phyloP scores from a whole-genome alignment of 2,797 vertebrate species.

The Tenualosa ilisha region DNA sequence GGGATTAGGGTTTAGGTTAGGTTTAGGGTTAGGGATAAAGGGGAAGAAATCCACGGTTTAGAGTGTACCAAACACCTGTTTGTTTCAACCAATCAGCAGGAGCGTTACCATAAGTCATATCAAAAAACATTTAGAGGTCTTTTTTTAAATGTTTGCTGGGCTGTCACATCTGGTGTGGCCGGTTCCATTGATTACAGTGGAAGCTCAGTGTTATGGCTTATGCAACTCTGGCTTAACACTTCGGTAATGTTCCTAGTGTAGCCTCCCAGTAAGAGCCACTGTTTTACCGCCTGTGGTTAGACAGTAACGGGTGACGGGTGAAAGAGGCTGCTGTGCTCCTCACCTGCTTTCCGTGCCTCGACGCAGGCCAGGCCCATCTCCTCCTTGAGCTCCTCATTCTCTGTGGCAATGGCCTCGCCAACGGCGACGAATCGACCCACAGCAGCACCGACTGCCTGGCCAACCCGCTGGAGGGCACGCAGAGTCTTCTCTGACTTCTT shows the following conservation, averaged over 20 bases:
- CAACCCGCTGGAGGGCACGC: slow-evolving; percentile 90
- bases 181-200: too few species aligned
- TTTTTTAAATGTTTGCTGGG: too few species aligned
- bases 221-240: too few species aligned
- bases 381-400: slow-evolving; percentile 94
- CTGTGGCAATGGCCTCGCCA: slow-evolving; percentile 92
- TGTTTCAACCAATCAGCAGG: neutral
- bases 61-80: too few species aligned
- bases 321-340: slow-evolving; percentile 31
- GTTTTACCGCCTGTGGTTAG: too few species aligned
- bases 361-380: slow-evolving; percentile 94
- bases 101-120: too few species aligned
- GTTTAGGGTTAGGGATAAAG: neutral
- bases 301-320: too few species aligned
- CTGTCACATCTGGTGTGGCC: too few species aligned
- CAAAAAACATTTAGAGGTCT: too few species aligned
- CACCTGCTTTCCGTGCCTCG: slow-evolving; percentile 94
- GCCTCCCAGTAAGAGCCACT: too few species aligned
- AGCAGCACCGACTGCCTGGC: slow-evolving; percentile 91
- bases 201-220: too few species aligned
- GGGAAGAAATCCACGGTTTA: neutral
- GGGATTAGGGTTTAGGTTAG: neutral
- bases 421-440: slow-evolving; percentile 94
- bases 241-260: too few species aligned
- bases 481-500: slow-evolving; percentile 94